These are phyloP conservation scores for Rhorus exstirpatorius DNA, from an alignment of 2,888 invertebrate species.

Conservation along the genomic window DNA sequence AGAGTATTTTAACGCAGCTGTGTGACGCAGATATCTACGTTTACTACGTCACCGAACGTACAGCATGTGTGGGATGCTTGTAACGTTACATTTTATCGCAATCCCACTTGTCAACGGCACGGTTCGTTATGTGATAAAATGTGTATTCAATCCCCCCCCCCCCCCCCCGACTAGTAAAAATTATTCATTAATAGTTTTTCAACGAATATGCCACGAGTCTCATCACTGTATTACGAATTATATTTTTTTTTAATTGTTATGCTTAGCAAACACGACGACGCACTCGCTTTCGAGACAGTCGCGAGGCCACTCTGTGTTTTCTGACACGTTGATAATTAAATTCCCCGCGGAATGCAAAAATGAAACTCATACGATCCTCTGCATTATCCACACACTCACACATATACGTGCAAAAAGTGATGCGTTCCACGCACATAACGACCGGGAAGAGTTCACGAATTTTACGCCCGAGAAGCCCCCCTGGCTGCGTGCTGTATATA, in stretches of 20 bases:
- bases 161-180: no score
- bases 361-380: slow-evolving; percentile 17
- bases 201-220: not conserved
- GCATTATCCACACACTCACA: not conserved
- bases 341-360: slow-evolving; percentile 62
- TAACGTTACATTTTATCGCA: no score
- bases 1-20: no score
- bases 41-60: no score
- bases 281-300: slow-evolving; percentile 46
- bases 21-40: no score
- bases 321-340: slow-evolving; percentile 83
- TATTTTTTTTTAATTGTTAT: no score
- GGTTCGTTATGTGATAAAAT: no score
- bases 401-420: not conserved
- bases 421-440: not conserved
- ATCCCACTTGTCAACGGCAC: no score
- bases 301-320: slow-evolving; percentile 77
- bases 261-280: slow-evolving; percentile 49
- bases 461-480: slow-evolving; percentile 31
- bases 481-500: slow-evolving; percentile 20
- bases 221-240: no score
- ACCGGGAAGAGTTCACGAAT: slow-evolving; percentile 15
- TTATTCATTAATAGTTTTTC: no score
- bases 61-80: no score
- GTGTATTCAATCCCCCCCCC: no score